phyloP scores from a whole-genome alignment of 2,888 invertebrate genomes.

The Tetramorium bicarinatum region DNA sequence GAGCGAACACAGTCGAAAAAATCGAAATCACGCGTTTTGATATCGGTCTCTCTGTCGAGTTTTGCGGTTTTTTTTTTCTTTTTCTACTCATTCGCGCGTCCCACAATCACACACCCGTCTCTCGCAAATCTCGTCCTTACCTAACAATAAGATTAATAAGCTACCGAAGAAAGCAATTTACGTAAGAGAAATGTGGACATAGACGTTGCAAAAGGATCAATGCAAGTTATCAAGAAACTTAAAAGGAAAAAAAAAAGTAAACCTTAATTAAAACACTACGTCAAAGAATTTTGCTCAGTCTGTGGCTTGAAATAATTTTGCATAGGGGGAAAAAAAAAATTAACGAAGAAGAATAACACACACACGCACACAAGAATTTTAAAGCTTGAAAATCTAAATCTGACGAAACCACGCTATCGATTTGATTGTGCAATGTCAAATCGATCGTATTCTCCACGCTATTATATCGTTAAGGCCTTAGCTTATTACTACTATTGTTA shows the following conservation, averaged over 20 bases:
- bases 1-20: conserved; percentile 63
- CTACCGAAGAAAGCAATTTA: conserved; percentile 37
- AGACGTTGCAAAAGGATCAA: conserved; percentile 28
- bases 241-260: conserved; percentile 36
- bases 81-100: background rate
- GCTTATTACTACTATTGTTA: conserved; percentile 32
- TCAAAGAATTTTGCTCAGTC: conserved; percentile 62
- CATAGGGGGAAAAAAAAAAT: conserved; percentile 43
- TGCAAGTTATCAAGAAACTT: conserved; percentile 17
- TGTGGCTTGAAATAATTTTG: conserved; percentile 54
- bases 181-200: conserved; percentile 34
- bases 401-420: conserved; percentile 6
- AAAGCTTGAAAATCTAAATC: conserved; percentile 48
- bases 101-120: conserved; percentile 9
- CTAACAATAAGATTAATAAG: background rate
- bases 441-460: conserved; percentile 42
- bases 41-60: conserved; percentile 49
- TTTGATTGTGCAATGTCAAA: conserved; percentile 30
- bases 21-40: conserved; percentile 74
- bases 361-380: background rate
- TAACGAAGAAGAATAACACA: conserved; percentile 37
- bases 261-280: conserved; percentile 59
- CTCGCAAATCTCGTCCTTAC: conserved; percentile 27
- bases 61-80: background rate
- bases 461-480: conserved; percentile 47